phyloP scores from a whole-genome alignment of 2,888 invertebrate species.

The Machimus atricapillus region DNA sequence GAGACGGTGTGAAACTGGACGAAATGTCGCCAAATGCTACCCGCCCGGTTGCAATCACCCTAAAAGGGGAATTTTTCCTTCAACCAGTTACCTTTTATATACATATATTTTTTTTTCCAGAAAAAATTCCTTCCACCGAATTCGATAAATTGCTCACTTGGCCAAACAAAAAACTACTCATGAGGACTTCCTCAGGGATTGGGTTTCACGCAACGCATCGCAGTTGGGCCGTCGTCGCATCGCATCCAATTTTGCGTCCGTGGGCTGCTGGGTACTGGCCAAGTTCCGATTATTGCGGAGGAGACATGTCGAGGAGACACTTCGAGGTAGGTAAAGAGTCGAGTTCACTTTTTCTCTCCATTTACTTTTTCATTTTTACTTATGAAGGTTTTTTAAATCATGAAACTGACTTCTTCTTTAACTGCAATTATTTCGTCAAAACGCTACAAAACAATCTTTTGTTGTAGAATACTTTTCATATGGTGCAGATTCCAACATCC shows the following conservation, averaged over 20 bases:
- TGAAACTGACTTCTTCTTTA: too few species aligned
- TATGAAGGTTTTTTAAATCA: not conserved
- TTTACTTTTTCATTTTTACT: not conserved
- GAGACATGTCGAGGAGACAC: not conserved
- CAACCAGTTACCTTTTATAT: not conserved
- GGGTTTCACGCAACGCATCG: constrained; percentile 13
- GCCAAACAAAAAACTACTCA: constrained; percentile 33
- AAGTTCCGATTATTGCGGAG: not conserved
- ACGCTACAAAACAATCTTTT: too few species aligned
- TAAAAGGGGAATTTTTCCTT: constrained; percentile 14
- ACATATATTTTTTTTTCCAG: not conserved
- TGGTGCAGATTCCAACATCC: too few species aligned
- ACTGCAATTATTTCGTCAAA: too few species aligned
- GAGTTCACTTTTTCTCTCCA: not conserved
- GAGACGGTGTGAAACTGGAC: constrained; percentile 18
- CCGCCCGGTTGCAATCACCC: not conserved
- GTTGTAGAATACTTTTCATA: too few species aligned
- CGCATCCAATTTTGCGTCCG: not conserved
- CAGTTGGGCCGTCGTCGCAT: constrained; percentile 5
- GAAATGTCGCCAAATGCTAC: not conserved
- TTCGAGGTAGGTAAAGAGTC: not conserved
- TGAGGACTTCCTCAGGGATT: constrained; percentile 37
- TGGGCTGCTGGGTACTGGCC: not conserved
- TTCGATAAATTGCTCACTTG: constrained; percentile 27
- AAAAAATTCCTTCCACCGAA: constrained; percentile 26